Conservation (phyloP, 1,140 invertebrate species). For the Drosophila orosa region DNA sequence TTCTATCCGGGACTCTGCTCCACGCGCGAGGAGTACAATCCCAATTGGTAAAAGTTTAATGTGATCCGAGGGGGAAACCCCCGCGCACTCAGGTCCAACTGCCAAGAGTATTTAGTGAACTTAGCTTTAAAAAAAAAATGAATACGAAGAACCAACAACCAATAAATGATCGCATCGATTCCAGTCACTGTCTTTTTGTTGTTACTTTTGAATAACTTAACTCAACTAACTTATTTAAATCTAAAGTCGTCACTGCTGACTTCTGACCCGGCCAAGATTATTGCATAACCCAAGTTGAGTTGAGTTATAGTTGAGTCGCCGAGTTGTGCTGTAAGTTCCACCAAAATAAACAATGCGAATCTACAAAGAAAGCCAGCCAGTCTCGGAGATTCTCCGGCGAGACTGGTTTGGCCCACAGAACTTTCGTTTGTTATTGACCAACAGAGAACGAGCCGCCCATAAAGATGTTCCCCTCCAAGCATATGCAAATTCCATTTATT, state of each 20-base stretch:
- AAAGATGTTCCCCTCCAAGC: constrained; percentile 24
- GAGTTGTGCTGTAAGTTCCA: constrained; percentile 27
- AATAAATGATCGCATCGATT: constrained; percentile 60
- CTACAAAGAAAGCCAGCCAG: constrained; percentile 34
- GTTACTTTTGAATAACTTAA: constrained; percentile 24
- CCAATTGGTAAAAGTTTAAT: constrained; percentile 59
- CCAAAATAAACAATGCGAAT: constrained; percentile 41
- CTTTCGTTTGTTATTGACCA: constrained; percentile 48
- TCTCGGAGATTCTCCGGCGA: background rate
- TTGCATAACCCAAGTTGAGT: constrained; percentile 32
- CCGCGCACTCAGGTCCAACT: constrained; percentile 57
- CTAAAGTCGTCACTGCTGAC: constrained; percentile 23
- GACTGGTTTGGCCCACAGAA: constrained; percentile 47
- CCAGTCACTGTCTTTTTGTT: background rate
- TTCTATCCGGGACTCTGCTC: constrained; percentile 80
- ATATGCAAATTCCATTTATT: constrained; percentile 35
- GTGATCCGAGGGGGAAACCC: constrained; percentile 27
- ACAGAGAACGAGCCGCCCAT: constrained; percentile 16
- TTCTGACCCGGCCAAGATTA: constrained; percentile 30
- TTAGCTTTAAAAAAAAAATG: constrained; percentile 23
- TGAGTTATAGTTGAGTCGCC: constrained; percentile 13
- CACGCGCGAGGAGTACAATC: constrained; percentile 66
- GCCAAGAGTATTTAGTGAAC: constrained; percentile 50
- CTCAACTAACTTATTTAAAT: constrained; percentile 45
- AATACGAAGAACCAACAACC: constrained; percentile 15